Evolutionary conservation across 2,888 invertebrate genomes (phyloP).

Genomic region (Dione juno): DNA sequence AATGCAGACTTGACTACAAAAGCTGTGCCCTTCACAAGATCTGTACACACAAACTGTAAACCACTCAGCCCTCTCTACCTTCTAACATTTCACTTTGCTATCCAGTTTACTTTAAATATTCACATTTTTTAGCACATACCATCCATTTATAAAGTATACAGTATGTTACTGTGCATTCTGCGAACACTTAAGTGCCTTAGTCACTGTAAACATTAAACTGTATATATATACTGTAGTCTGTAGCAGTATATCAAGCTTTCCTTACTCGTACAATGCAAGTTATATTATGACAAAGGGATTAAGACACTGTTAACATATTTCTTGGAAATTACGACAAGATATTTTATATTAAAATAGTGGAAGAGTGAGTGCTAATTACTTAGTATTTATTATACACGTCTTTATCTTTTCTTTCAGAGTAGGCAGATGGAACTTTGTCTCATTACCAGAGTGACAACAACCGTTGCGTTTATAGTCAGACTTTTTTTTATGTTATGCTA

Average conservation of each 20-base stretch:
- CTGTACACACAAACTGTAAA: neutral
- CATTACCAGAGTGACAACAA: too few relatives aligned
- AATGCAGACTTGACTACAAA: neutral
- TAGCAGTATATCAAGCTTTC: neutral
- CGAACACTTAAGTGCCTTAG: constrained; percentile 19
- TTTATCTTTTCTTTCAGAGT: too few relatives aligned
- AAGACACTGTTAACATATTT: neutral
- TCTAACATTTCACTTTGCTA: constrained; percentile 7
- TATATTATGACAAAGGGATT: neutral
- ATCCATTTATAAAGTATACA: constrained; percentile 9
- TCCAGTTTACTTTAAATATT: constrained; percentile 9
- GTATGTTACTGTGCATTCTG: neutral
- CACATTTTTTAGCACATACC: constrained; percentile 1
- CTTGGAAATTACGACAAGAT: neutral
- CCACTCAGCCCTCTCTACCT: neutral
- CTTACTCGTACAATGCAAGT: neutral
- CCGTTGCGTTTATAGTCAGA: too few relatives aligned
- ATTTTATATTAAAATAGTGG: too few relatives aligned
- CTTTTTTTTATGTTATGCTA: too few relatives aligned
- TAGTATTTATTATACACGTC: too few relatives aligned
- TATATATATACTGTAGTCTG: neutral
- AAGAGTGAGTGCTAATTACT: too few relatives aligned
- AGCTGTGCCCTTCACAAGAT: neutral
- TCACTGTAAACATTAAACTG: constrained; percentile 2
- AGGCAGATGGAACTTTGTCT: too few relatives aligned